A percentile compares a stretch with the other conserved stretches of the same genome.
phyloP scores from a whole-genome alignment of 2,113 vertebrate genomes.

The Corythaeola cristata region DNA sequence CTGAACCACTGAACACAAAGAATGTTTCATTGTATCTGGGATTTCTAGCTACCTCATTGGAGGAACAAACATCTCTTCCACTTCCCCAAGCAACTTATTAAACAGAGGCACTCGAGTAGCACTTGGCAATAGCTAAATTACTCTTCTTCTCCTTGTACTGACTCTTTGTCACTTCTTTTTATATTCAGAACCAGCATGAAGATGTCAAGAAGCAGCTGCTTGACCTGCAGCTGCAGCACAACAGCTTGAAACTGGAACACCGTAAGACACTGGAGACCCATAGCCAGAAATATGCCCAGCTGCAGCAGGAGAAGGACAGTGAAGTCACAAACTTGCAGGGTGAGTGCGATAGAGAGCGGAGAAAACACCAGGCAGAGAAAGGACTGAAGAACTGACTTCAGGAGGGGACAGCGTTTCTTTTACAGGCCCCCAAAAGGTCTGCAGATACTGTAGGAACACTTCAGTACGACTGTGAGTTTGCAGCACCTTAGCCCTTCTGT shows the following conservation, averaged over 20 bases:
- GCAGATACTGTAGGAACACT: rapidly evolving
- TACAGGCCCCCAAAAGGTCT: neutral
- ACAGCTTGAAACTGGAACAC: slow-evolving; percentile 68
- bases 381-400: neutral
- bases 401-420: neutral
- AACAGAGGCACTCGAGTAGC: neutral
- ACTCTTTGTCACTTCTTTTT: neutral
- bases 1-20: neutral
- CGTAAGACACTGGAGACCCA: slow-evolving; percentile 60
- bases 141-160: neutral
- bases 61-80: neutral
- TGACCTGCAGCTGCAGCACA: slow-evolving; percentile 75
- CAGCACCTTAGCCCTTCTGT: neutral
- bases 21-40: neutral
- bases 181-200: slow-evolving; percentile 69
- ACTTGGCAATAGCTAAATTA: neutral
- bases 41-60: neutral
- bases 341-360: neutral
- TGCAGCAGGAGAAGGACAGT: slow-evolving; percentile 67
- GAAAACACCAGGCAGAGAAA: neutral
- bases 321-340: slow-evolving; percentile 69
- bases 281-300: slow-evolving; percentile 49
- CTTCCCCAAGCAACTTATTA: neutral
- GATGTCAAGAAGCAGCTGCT: slow-evolving; percentile 75
- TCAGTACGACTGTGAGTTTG: neutral